A percentile compares a stretch with the other conserved stretches of the same genome.
phyloP scores from a whole-genome alignment of 2,888 invertebrate species.

The Dynastes tityus region DNA sequence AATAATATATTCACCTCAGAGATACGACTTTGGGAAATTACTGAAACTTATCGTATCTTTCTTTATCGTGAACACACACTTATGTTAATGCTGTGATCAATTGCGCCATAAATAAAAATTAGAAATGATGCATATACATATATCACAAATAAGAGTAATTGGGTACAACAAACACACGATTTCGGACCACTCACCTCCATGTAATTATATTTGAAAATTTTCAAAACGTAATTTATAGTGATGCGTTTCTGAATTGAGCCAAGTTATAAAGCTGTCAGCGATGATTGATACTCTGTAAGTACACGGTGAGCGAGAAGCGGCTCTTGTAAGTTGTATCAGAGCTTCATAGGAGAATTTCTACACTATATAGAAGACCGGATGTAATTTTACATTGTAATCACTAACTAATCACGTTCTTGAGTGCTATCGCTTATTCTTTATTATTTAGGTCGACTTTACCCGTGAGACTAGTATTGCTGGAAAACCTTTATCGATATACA shows the following conservation, averaged over 20 bases:
- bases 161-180: slow-evolving; percentile 63
- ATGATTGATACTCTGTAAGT: slow-evolving; percentile 66
- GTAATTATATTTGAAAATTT: slow-evolving; percentile 66
- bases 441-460: slow-evolving; percentile 50
- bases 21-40: neutral
- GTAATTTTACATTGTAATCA: slow-evolving; percentile 63
- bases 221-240: slow-evolving; percentile 65
- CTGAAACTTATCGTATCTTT: too few relatives aligned
- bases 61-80: neutral
- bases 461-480: slow-evolving; percentile 2
- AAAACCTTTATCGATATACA: neutral
- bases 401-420: slow-evolving; percentile 60
- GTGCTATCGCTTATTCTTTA: slow-evolving; percentile 54
- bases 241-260: slow-evolving; percentile 65
- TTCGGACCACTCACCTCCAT: slow-evolving; percentile 60
- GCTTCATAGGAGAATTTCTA: neutral
- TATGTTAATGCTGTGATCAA: neutral
- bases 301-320: slow-evolving; percentile 59
- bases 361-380: slow-evolving; percentile 51
- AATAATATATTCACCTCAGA: neutral
- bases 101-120: slow-evolving; percentile 3
- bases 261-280: slow-evolving; percentile 66
- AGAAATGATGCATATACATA: slow-evolving; percentile 52
- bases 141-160: slow-evolving; percentile 61
- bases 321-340: slow-evolving; percentile 36